Base-by-base conservation (phyloP, 1,140 invertebrate genomes). In the Holcopasites calliopsidis region DNA sequence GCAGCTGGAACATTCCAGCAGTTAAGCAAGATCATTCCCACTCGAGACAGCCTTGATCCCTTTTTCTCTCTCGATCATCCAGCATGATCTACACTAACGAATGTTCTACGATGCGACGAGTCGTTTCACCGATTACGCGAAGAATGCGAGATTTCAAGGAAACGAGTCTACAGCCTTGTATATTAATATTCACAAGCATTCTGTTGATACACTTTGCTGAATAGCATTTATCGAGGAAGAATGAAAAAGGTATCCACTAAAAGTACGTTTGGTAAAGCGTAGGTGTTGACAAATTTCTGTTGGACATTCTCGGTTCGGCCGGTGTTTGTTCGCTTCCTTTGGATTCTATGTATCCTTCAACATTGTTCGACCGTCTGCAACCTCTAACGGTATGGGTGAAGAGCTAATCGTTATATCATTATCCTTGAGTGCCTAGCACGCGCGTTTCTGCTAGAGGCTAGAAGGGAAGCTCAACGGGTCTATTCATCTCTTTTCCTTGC, bases 371-470 rank as follows among this genome's bases (percentile, higher is more conserved):
- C 88, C 88, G 88, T 90, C 88, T 90, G 83, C 76, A 80, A 90
- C 86, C 88, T 88, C 88, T 90, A 90, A 89, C 88, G 88, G 88
- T 85, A n/a, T 62, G 58, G 79, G 68, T 42, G 64, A 85, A 87
- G 85, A 77, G 23, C 68, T 54, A 77, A 65, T 62, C 75, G 69
- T 44, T 77, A 73, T 81, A 81, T 66, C 23, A 35, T 58, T 70
- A 77, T 82, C 81, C 81, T 82, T 82, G 81, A 78, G 52, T 54
- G 69, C 47, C 72, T 82, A 75, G 79, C 68, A 78, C 50, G 11
- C n/a, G n/a, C n/a, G 38, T 70, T 40, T 28, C 50, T 26, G 57
- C 58, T 78, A 50, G 69, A 69, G 54, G 68, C 26, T 47, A 44
- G 38, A 52, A 11, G 21, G n/a, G 16, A 21, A n/a, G 26, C 16